A percentile compares a stretch with the other conserved stretches of the same genome.
Conservation (phyloP, 2,797 vertebrate species). For the Corythornis leucogaster region DNA sequence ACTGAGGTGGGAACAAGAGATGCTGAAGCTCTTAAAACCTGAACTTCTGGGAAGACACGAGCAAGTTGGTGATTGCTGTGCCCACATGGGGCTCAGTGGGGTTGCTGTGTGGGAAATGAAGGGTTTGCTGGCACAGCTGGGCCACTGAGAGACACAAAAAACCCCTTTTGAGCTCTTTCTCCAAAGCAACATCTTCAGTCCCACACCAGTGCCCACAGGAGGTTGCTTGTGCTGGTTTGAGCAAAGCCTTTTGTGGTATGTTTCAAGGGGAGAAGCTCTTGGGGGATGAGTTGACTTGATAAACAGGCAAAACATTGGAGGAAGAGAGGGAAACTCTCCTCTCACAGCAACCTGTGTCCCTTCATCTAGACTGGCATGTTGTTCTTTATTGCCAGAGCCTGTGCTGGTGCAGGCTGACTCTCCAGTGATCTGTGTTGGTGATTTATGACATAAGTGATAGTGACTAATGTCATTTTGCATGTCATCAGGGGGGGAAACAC, state of each 20-base stretch:
- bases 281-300: neutral
- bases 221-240: neutral
- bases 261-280: neutral
- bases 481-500: conserved; percentile 24
- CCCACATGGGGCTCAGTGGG: rapidly evolving
- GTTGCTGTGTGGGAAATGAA: neutral
- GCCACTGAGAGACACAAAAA: rapidly evolving
- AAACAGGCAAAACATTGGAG: neutral
- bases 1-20: neutral
- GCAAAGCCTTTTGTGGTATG: neutral
- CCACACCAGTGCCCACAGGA: neutral
- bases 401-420: neutral
- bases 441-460: conserved; percentile 12
- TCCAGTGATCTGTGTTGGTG: neutral
- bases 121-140: neutral
- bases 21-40: neutral
- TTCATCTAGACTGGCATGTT: neutral
- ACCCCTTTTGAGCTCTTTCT: neutral
- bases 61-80: neutral
- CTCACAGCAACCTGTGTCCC: neutral
- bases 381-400: neutral
- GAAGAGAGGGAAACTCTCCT: neutral
- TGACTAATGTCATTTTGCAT: conserved; percentile 36
- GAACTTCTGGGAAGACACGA: neutral
- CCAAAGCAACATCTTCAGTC: neutral